Evolutionary conservation across 1,140 invertebrate species (phyloP), one percentile per base, ranked within the genome.

Genomic region (Lordiphosa clarofinis): DNA sequence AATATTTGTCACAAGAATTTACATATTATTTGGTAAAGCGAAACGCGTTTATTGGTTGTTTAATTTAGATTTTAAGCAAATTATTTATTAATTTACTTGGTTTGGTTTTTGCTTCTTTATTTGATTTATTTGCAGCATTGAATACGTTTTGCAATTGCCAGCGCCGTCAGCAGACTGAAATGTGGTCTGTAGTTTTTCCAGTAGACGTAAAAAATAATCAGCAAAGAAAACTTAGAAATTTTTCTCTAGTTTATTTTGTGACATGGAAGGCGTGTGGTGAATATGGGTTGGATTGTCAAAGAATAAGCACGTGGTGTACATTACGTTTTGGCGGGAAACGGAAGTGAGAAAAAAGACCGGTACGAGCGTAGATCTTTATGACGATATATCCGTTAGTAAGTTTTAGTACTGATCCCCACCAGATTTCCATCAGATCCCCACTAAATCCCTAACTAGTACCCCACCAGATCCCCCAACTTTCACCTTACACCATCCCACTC

Each of bases 181-280:
- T 42, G 36, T 33, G 21, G 42, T 56, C 31, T 46, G 13, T 42
- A 42, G 55, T 56, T 49, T 59, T 37, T n/a, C 24, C 10, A 21
- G 12, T 36, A 61, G 55, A 57, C 54, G 56, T 49, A 66, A 84
- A 66, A 84, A 82, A n/a, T 84, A 84, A 84, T 84, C 65, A 49
- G 43, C 53, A 58, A 84, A 84, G 78, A 84, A 84, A 84, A 78
- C 78, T 50, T 84, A 84, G 69, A 84, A 84, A 86, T 84, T 84
- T 63, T 28, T 70, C 52, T 47, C 43, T 73, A 13, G 42, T 71
- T 63, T 57, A 24, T 58, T 81, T 59, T 74, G 44, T 49, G 52
- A 54, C 48, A 52, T 31, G 42, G 4, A 15, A 56, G 24, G 44
- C 53, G 69, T 70, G 40, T 70, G 69, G 76, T 82, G 60, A 68